phyloP scores from a whole-genome alignment of 2,888 invertebrate genomes.

The Drosophila paranaensis region DNA sequence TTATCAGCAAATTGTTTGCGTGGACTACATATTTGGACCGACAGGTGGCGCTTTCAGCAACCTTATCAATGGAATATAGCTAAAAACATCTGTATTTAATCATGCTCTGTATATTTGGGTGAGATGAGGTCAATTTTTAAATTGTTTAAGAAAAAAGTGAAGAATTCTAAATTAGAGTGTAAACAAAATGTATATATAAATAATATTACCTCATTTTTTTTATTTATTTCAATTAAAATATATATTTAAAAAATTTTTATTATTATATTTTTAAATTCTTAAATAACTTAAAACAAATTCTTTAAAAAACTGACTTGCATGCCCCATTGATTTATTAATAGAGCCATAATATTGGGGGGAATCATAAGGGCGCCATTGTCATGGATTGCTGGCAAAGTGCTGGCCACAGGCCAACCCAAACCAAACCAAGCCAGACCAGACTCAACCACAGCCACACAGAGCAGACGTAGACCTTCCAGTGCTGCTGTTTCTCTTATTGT shows the following conservation, averaged over 20 bases:
- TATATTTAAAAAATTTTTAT: too few species aligned
- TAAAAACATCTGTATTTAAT: slow-evolving; percentile 1
- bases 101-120: slow-evolving; percentile 22
- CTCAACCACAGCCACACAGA: slow-evolving; percentile 9
- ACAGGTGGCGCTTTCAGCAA: slow-evolving; percentile 44
- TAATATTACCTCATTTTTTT: too few species aligned
- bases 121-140: slow-evolving; percentile 3
- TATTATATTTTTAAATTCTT: too few species aligned
- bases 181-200: too few species aligned
- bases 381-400: slow-evolving; percentile 24
- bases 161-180: too few species aligned
- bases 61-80: slow-evolving; percentile 21
- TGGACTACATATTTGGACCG: not conserved
- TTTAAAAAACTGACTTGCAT: not conserved
- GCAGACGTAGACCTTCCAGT: slow-evolving; percentile 32
- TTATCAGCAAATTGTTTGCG: slow-evolving; percentile 3
- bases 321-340: slow-evolving; percentile 10
- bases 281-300: too few species aligned
- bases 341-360: not conserved
- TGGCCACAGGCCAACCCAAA: not conserved
- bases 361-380: slow-evolving; percentile 30
- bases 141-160: too few species aligned
- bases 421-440: slow-evolving; percentile 6
- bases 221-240: too few species aligned
- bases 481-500: slow-evolving; percentile 23